Base-by-base conservation (phyloP, 2,888 invertebrate genomes). In the Bugula neritina region DNA sequence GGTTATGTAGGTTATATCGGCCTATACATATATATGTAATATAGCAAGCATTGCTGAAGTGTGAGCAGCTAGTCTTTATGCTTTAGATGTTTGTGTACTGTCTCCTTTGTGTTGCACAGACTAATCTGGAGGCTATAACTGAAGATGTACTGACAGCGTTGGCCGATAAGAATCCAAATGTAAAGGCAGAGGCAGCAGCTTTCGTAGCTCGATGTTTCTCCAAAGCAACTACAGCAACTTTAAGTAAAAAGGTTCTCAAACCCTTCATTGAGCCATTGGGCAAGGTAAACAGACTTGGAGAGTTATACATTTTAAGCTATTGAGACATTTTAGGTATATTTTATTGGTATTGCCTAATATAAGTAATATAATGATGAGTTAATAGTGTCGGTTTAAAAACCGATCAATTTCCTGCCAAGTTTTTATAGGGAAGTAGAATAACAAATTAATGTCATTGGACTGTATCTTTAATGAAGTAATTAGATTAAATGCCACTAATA, bases 161-260 rank as follows among this genome's bases (percentile, higher is more conserved):
- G 74, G 92, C 90, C 5, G 84, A 86, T 77, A 85, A 85, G 75
- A 86, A 84, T 72, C 86, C 86, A 0, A 77, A 77, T 34, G 83
- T 87, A 73, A 84, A 84, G 75, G 78, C 82, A 1, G 86, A 86
- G 76, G 82, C 85, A 21, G 90, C 92, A 0, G 83, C 90, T 54
- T 97, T 95, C 84, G 83, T 97, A 69, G 89, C 92, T 0, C 88
- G 96, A 54, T 90, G 92, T 25, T 90, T 97, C 78, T 88, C 91
- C 1, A 89, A 89, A 78, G 92, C 92, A 1, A 91, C 91, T 71
- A 91, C 94, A 0, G 75, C 80, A 23, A 86, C 90, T 0, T 87
- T 95, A 72, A 93, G 90, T 78, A 97, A 97, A 85, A 98, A 97
- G 83, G 85, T 94, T 1, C 85, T 96, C 23, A 97, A 97, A 84